These are phyloP conservation scores for Uromys caudimaculatus DNA, from an alignment of 2,797 vertebrate species.

Conservation along the genomic window DNA sequence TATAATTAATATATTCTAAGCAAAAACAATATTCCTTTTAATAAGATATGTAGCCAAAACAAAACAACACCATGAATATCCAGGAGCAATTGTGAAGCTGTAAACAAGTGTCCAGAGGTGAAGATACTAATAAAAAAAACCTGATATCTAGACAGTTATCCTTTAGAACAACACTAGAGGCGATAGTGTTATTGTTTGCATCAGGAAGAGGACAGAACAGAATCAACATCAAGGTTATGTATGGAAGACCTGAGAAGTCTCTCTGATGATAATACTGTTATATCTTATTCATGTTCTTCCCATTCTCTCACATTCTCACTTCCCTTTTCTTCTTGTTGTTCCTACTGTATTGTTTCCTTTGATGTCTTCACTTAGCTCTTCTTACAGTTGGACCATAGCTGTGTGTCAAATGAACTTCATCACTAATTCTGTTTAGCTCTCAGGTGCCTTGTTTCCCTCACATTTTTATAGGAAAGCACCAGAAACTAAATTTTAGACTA, in stretches of 20 bases:
- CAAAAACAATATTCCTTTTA: neutral
- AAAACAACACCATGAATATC: neutral
- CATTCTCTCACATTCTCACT: neutral
- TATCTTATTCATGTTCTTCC: neutral
- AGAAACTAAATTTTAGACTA: neutral
- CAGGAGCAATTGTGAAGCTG: neutral
- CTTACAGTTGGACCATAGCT: neutral
- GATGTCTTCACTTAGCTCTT: neutral
- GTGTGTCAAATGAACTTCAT: neutral
- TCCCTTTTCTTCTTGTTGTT: neutral
- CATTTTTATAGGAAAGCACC: neutral
- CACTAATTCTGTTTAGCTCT: neutral
- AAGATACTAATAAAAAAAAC: neutral
- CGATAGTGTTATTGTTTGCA: neutral
- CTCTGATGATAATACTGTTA: neutral
- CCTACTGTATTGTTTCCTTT: neutral
- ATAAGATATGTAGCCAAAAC: neutral
- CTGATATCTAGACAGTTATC: neutral
- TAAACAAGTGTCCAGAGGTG: neutral
- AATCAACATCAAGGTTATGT: neutral
- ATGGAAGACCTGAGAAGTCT: neutral
- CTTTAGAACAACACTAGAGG: slow-evolving; percentile 7
- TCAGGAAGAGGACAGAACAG: neutral
- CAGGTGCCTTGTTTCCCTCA: neutral
- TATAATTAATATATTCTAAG: neutral